Base-by-base conservation (phyloP, 2,797 vertebrate genomes). In the Eulemur coronatus region DNA sequence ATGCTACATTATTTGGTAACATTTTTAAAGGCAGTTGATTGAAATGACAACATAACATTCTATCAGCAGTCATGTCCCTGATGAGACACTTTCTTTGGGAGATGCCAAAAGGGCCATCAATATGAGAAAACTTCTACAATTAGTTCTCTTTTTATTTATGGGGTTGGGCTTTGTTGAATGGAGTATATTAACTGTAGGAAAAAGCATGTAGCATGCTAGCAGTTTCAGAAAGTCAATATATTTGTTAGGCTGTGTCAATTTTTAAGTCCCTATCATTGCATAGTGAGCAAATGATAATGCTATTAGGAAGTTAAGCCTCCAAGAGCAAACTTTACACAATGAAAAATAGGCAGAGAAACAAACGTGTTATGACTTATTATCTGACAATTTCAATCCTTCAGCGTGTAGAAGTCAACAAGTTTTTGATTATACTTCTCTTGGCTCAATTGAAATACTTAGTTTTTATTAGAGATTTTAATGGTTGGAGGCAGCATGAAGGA, bases 171-270 rank as follows among this genome's bases (percentile, higher is more conserved):
- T 0, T 90, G 26, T 75, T 94, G 67, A 97, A 72, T 92, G 22
- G 57, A 91, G 15, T 70, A 95, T 94, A 97, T 93, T 98, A 98
- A 97, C 96, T 97, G 90, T 82, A 97, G 85, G 61, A 98, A 97
- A 93, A 93, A 50, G 59, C n/a, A 89, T n/a, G 7, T 52, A 84
- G 63, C 96, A 26, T 73, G 46, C 18, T 75, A 33, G 43, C 67
- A 76, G 35, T 84, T 97, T 97, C 93, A 97, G 57, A 97, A 98
- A 97, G 69, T 95, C 85, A 97, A 94, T 76, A 94, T 75, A 41
- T 91, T 91, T 92, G 41, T n/a, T 86, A 14, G 52, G 67, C 26
- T 30, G 82, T 76, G 46, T 93, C 96, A 86, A 93, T 93, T 72
- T 88, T 84, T 70, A 90, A 89, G 52, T 95, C 24, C 3, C 24